These are phyloP conservation scores for Ovis canadensis DNA, from an alignment of 2,113 vertebrate genomes.

Conservation along the genomic window DNA sequence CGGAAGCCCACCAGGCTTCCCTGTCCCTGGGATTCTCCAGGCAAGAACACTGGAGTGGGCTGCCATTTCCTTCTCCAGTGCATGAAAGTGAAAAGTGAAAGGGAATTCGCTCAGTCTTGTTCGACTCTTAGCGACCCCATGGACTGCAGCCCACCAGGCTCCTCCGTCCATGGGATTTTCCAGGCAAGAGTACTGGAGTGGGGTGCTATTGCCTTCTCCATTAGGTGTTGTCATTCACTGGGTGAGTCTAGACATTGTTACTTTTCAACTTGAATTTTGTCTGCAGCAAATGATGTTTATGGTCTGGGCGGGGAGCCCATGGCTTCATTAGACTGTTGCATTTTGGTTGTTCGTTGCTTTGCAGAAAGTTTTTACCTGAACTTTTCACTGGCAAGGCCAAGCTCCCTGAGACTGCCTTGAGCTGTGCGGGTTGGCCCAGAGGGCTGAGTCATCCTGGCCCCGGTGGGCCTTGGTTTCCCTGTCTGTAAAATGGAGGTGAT, in stretches of 20 bases:
- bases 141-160: too few relatives aligned
- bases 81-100: too few relatives aligned
- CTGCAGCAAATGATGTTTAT: not conserved
- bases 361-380: not conserved
- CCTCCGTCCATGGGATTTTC: too few relatives aligned
- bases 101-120: too few relatives aligned
- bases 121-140: too few relatives aligned
- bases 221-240: not conserved
- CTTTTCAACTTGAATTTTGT: not conserved
- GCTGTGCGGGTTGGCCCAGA: not conserved
- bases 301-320: not conserved
- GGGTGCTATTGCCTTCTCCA: too few relatives aligned
- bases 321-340: not conserved
- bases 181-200: too few relatives aligned
- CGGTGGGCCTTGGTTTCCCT: not conserved
- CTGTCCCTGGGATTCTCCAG: too few relatives aligned
- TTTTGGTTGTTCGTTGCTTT: not conserved
- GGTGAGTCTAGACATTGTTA: not conserved
- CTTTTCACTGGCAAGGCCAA: not conserved
- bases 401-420: not conserved
- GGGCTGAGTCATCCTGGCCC: not conserved
- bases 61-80: too few relatives aligned
- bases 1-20: too few relatives aligned
- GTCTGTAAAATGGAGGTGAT: not conserved
- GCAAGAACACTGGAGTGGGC: too few relatives aligned